Evolutionary conservation across 2,113 vertebrate species (phyloP).

Genomic region (Hemiprocne comata): DNA sequence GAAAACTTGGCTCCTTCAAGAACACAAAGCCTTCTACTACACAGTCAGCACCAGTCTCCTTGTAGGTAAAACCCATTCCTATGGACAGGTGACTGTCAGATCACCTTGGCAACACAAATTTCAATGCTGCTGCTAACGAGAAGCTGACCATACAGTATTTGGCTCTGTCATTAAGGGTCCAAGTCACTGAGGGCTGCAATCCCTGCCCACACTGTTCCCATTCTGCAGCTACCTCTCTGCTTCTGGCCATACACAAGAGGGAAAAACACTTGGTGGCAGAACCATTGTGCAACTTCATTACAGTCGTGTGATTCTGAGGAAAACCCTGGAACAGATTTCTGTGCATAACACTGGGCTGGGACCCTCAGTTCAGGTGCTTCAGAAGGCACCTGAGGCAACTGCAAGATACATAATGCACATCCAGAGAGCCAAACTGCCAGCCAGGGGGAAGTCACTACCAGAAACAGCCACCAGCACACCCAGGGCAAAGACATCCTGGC

Average conservation of each 20-base stretch:
- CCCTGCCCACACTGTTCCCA: not conserved
- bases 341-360: not conserved
- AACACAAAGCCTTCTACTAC: not conserved
- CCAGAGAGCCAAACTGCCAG: not conserved
- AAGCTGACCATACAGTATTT: not conserved
- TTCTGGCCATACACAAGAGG: not conserved
- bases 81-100: not conserved
- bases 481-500: accelerated
- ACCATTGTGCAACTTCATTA: not conserved
- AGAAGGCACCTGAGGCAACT: not conserved
- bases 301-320: accelerated
- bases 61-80: not conserved
- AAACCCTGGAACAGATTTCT: not conserved
- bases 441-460: accelerated
- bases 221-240: not conserved
- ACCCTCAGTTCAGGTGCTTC: not conserved
- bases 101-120: not conserved
- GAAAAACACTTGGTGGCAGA: not conserved
- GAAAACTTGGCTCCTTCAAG: not conserved
- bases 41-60: not conserved
- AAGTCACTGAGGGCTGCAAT: not conserved
- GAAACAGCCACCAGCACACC: not conserved
- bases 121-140: not conserved
- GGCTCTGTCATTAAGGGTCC: not conserved
- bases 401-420: not conserved